phyloP scores from a whole-genome alignment of 2,797 vertebrate genomes.

The Ptychadena robeensis region DNA sequence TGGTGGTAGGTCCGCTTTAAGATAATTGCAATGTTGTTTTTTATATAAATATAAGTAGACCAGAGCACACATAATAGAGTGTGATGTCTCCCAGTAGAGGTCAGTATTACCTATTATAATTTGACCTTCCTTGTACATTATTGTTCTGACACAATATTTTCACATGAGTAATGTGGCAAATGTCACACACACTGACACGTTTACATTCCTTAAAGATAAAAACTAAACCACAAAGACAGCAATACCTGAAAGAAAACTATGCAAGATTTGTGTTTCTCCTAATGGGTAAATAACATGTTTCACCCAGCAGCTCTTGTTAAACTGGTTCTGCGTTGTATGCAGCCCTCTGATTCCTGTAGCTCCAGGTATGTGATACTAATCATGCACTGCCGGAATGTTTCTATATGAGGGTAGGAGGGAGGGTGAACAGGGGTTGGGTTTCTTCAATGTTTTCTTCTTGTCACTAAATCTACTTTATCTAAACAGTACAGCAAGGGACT shows the following conservation, averaged over 20 bases:
- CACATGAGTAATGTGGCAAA: conserved; percentile 14
- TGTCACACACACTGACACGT: conserved; percentile 30
- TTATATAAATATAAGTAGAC: background rate
- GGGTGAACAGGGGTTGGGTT: conserved; percentile 27
- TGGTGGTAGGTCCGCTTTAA: too few relatives aligned
- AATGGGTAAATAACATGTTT: conserved; percentile 50
- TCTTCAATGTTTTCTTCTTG: conserved; percentile 31
- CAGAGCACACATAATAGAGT: background rate
- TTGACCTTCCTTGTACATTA: background rate
- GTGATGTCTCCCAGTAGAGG: conserved; percentile 44
- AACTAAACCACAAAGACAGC: conserved; percentile 43
- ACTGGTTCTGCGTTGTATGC: conserved; percentile 50
- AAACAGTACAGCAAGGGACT: background rate
- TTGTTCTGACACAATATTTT: background rate
- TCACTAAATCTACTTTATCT: conserved; percentile 25
- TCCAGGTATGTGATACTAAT: conserved; percentile 54
- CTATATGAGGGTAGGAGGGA: conserved; percentile 20
- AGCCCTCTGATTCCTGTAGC: conserved; percentile 51
- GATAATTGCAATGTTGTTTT: background rate
- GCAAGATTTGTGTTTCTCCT: conserved; percentile 19
- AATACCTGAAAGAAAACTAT: conserved; percentile 45
- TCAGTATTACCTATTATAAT: conserved; percentile 32
- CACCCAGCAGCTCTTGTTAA: conserved; percentile 33
- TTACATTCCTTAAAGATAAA: conserved; percentile 49
- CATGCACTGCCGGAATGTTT: conserved; percentile 43